Conservation (phyloP, 2,797 vertebrate genomes). For the Muscicapa striata region DNA sequence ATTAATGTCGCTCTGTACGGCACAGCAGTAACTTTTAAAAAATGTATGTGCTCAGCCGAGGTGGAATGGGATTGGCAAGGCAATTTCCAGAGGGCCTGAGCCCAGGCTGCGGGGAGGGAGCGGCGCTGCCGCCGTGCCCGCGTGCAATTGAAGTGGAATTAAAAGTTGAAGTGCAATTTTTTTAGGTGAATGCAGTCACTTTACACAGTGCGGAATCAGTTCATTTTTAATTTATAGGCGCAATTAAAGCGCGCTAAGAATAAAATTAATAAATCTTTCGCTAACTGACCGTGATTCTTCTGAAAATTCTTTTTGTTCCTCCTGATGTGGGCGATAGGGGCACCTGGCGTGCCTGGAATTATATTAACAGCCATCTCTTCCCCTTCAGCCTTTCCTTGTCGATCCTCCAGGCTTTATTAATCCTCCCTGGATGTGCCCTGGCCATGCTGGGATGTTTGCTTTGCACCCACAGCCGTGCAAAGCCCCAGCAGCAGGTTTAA, state of each 20-base stretch:
- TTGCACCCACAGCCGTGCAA: fast-evolving
- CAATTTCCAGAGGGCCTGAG: slow-evolving; percentile 54
- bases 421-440: not conserved
- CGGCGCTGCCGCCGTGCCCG: not conserved
- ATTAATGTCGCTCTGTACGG: slow-evolving; percentile 72
- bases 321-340: not conserved
- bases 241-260: slow-evolving; percentile 69
- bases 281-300: slow-evolving; percentile 8
- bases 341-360: slow-evolving; percentile 24
- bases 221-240: slow-evolving; percentile 76
- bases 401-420: not conserved
- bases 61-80: slow-evolving; percentile 55
- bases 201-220: slow-evolving; percentile 52
- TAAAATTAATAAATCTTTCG: slow-evolving; percentile 44
- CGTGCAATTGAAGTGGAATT: slow-evolving; percentile 58
- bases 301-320: slow-evolving; percentile 27
- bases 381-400: not conserved
- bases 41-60: slow-evolving; percentile 63
- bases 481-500: not conserved
- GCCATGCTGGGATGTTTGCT: not conserved
- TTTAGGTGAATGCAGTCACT: slow-evolving; percentile 60
- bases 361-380: not conserved
- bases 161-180: slow-evolving; percentile 32
- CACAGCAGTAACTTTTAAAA: slow-evolving; percentile 74
- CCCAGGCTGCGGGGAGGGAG: slow-evolving; percentile 4